Evolutionary conservation across 2,888 invertebrate genomes (phyloP).

Genomic region (Horisme vitalbata): DNA sequence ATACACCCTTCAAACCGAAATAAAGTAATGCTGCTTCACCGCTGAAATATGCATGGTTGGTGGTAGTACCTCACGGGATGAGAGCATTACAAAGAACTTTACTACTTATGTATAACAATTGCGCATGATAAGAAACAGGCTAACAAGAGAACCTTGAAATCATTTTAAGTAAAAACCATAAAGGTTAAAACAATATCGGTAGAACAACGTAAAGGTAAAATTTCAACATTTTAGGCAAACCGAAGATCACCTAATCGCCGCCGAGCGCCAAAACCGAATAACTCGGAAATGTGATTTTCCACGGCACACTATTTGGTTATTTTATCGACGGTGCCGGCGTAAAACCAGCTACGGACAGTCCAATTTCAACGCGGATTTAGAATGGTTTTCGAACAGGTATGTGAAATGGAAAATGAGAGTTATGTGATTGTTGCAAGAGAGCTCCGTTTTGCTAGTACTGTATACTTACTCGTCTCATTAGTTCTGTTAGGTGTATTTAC

Average conservation of each 20-base stretch:
- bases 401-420: not conserved
- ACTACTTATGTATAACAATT: no score
- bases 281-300: conserved; percentile 26
- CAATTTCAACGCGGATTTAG: conserved; percentile 2
- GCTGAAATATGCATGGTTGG: no score
- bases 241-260: conserved; percentile 17
- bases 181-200: not conserved
- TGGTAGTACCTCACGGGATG: no score
- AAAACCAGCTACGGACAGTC: conserved; percentile 12
- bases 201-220: conserved; percentile 13
- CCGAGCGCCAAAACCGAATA: conserved; percentile 18
- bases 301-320: conserved; percentile 33
- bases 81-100: no score
- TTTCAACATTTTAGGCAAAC: conserved; percentile 15
- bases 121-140: no score
- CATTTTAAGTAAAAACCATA: no score
- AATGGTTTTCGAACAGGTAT: not conserved
- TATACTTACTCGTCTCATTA: no score
- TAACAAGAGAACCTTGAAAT: no score
- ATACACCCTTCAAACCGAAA: no score
- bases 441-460: no score
- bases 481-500: no score
- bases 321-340: conserved; percentile 26
- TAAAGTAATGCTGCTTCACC: no score
- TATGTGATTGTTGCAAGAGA: not conserved